A percentile compares a stretch with the other conserved stretches of the same genome.
phyloP scores from a whole-genome alignment of 2,888 invertebrate species.

The Pegoplata infirma region DNA sequence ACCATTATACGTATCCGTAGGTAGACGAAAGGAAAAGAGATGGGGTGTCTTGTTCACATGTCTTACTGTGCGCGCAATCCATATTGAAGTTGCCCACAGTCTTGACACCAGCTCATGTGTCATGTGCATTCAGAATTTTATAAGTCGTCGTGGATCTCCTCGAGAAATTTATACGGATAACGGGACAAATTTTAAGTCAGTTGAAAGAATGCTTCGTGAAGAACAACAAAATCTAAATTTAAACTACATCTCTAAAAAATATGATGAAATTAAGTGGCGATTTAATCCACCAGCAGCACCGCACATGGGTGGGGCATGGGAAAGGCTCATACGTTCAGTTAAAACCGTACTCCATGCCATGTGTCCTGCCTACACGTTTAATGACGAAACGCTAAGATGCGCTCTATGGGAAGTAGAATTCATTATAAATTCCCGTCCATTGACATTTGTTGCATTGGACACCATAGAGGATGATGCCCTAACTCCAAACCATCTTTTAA shows the following conservation, averaged over 20 bases:
- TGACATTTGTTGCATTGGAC: constrained; percentile 50
- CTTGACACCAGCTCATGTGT: constrained; percentile 57
- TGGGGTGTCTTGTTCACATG: constrained; percentile 64
- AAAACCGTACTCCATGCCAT: constrained; percentile 40
- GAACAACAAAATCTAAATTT: constrained; percentile 1
- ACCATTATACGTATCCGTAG: constrained; percentile 47
- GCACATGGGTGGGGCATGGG: constrained; percentile 57
- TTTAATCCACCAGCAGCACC: constrained; percentile 54
- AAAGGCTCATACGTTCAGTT: constrained; percentile 44
- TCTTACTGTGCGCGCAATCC: constrained; percentile 59
- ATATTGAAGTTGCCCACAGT: constrained; percentile 59
- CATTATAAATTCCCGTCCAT: constrained; percentile 50
- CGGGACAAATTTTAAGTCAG: constrained; percentile 22
- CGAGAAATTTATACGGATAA: constrained; percentile 17
- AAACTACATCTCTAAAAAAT: neutral
- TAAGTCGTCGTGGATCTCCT: constrained; percentile 29
- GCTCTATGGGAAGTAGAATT: constrained; percentile 48
- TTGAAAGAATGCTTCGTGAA: neutral
- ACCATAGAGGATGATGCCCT: constrained; percentile 52
- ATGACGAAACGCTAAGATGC: constrained; percentile 44
- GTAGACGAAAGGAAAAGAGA: constrained; percentile 57
- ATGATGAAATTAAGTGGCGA: constrained; percentile 50
- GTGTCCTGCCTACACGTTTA: constrained; percentile 37
- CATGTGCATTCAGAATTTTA: constrained; percentile 50
- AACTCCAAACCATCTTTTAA: constrained; percentile 56